A percentile compares a stretch with the other conserved stretches of the same genome.
Evolutionary conservation across 1,140 invertebrate species (phyloP).

Genomic region (Brachionus calyciflorus): DNA sequence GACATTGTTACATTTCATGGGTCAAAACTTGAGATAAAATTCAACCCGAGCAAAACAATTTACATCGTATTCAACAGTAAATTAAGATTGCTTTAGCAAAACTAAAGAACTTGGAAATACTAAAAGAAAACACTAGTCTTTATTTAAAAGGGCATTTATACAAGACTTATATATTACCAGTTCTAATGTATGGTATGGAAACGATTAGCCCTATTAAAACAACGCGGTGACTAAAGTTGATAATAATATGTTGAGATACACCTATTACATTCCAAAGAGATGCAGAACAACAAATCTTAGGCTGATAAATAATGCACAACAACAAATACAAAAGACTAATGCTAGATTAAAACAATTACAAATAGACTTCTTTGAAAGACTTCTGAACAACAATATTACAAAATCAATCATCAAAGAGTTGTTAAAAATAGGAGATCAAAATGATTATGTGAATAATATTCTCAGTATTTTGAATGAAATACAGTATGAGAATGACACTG

Average conservation of each 20-base stretch:
- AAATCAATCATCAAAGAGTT: no score
- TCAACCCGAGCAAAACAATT: no score
- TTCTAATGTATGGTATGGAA: neutral
- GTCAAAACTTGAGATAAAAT: no score
- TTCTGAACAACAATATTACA: neutral
- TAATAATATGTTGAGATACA: no score
- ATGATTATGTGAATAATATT: neutral
- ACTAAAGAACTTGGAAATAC: slow-evolving; percentile 1
- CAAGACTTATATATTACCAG: neutral
- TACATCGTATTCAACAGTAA: no score
- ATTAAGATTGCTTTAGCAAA: neutral
- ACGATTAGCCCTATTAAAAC: neutral
- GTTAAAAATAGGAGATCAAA: no score
- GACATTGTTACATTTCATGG: neutral
- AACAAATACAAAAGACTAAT: neutral
- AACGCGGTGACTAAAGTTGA: no score
- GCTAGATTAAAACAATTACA: neutral
- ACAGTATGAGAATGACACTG: neutral
- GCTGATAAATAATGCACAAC: neutral
- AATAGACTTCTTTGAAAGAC: neutral
- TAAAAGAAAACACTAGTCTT: neutral
- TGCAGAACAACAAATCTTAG: no score
- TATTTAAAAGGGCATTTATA: no score
- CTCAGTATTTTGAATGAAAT: neutral
- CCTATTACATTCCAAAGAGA: no score